These are phyloP conservation scores for Drosophila biarmipes DNA, from an alignment of 1,140 invertebrate genomes.

Conservation along the genomic window DNA sequence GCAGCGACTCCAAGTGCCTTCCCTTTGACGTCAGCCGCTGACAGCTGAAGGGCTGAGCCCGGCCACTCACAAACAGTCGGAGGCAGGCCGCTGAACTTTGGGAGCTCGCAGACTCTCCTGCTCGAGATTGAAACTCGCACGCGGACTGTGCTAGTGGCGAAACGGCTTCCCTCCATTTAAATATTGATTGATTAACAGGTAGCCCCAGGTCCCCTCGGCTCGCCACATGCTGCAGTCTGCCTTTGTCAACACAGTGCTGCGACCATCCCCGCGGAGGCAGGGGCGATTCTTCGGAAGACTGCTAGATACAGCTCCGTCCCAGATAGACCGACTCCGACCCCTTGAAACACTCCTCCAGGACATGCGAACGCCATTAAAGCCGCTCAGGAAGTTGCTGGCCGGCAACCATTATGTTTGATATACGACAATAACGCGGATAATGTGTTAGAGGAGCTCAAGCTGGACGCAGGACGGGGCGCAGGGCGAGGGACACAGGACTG, in stretches of 20 bases:
- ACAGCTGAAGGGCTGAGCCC: conserved; percentile 49
- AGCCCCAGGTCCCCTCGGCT: not conserved
- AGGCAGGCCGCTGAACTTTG: conserved; percentile 50
- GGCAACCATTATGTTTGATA: conserved; percentile 75
- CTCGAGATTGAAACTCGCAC: too few species aligned
- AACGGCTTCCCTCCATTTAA: conserved; percentile 42
- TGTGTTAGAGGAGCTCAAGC: conserved; percentile 41
- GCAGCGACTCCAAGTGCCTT: not conserved
- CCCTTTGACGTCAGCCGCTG: conserved; percentile 18
- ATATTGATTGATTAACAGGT: conserved; percentile 64
- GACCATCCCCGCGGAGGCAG: not conserved
- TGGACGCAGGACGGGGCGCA: conserved; percentile 5
- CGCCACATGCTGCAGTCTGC: conserved; percentile 29
- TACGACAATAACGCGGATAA: conserved; percentile 79
- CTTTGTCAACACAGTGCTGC: conserved; percentile 10
- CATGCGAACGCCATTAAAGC: conserved; percentile 55
- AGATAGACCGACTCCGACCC: conserved; percentile 8
- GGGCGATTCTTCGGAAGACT: not conserved
- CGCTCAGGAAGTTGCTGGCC: conserved; percentile 60
- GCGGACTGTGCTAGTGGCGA: not conserved
- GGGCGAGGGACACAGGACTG: conserved; percentile 18
- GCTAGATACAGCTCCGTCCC: not conserved
- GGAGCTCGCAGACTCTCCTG: too few species aligned
- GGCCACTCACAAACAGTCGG: conserved; percentile 35
- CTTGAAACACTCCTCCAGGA: conserved; percentile 38